Base-by-base conservation (phyloP, 2,888 invertebrate species). In the Mythimna pallens region DNA sequence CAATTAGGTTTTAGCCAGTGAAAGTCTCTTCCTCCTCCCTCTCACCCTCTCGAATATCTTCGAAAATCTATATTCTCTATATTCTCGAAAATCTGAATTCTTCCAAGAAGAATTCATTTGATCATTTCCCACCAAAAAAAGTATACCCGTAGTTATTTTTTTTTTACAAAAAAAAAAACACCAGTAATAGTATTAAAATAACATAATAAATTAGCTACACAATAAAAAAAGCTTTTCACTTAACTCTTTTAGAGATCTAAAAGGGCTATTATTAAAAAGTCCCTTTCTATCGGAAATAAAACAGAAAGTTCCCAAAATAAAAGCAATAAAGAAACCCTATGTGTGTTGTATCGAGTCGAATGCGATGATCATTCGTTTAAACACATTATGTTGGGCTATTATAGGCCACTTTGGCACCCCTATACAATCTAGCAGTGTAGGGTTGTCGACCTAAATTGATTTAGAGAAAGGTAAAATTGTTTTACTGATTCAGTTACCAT, bases 391-490 rank as follows among this genome's bases (percentile, higher is more conserved):
- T 76, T 34, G 67, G 68, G 77, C 84, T 84, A 89, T 89, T 89
- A 89, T 82, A 81, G 89, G 81, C 87, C 87, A 89, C 88, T 90
- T 89, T 88, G 79, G 76, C 87, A 84, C 86, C 86, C 85, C 85
- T 84, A 86, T 86, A 80, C 67, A 72, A 70, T 81, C 65, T 76
- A 78, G 64, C 59, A 47, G 10, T 20, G 2, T 84, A 86, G 87
- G 86, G 86, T 63, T 86, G 85, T 47, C 81, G 36, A 55, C 14
- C 14, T 14, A 14, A 43, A 43, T 14, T 14, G 43, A 43, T 14
- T 43, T 43, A 43, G 5, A 43, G 43, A 14, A 43, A 43, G 43
- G 43, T 12, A 43, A 43, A 43, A 43, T 14, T 43, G 14, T 43
- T 47, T 47, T 47, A 17, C 20, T 47, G 4, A 4, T 6, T 47